These are phyloP conservation scores for Blastomussa wellsi DNA, from an alignment of 92 coral and sea anemone species.

Conservation along the genomic window DNA sequence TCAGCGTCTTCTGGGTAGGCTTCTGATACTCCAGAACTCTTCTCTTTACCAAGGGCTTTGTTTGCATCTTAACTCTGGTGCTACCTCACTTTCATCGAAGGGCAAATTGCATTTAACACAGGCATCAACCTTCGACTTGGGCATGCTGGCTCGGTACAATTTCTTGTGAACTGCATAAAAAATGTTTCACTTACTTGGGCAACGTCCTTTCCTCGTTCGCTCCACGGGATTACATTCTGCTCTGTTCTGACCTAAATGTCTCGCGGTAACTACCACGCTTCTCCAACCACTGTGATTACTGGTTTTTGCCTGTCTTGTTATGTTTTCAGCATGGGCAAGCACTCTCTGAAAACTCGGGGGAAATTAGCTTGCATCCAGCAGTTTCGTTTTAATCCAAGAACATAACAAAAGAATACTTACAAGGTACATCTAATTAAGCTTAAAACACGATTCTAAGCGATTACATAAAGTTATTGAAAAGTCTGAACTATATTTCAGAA, in stretches of 20 bases:
- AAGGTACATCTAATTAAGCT: too few relatives aligned
- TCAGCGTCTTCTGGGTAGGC: neutral
- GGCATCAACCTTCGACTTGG: conserved; percentile 12
- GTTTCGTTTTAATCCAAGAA: neutral
- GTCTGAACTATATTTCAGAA: too few relatives aligned
- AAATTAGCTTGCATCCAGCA: neutral
- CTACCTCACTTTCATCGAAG: conserved; percentile 22
- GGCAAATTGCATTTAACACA: conserved; percentile 31
- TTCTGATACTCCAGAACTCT: neutral
- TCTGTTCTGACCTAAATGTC: neutral
- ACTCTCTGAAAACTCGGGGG: too few relatives aligned
- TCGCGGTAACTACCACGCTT: neutral
- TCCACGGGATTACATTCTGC: conserved; percentile 12
- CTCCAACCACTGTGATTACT: conserved; percentile 7
- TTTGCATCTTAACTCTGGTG: conserved; percentile 11
- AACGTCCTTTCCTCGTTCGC: neutral
- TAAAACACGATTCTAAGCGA: too few relatives aligned
- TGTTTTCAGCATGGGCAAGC: too few relatives aligned
- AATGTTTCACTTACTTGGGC: neutral
- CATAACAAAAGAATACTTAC: too few relatives aligned
- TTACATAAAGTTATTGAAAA: too few relatives aligned
- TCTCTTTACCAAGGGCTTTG: neutral
- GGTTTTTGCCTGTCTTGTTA: neutral
- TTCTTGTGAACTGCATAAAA: neutral
- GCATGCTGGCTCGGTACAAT: neutral